Evolutionary conservation across 2,113 vertebrate species (phyloP).

Genomic region (Merops nubicus): DNA sequence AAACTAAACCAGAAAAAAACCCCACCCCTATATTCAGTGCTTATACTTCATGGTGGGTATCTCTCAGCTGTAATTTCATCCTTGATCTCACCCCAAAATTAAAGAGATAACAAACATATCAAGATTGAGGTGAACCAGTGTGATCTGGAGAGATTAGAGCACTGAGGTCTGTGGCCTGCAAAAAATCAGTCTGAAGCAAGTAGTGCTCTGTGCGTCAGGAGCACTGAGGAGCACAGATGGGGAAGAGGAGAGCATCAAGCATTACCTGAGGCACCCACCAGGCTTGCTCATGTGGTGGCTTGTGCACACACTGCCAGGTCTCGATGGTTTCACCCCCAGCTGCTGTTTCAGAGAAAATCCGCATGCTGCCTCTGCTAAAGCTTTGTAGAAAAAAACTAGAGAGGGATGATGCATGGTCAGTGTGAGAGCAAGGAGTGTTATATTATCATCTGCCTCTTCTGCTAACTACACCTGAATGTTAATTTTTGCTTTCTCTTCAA

Average conservation of each 20-base stretch:
- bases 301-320: neutral
- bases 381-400: neutral
- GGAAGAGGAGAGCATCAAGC: neutral
- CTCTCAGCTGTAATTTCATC: neutral
- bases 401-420: neutral
- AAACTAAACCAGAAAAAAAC: neutral
- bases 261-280: neutral
- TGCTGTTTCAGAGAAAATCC: neutral
- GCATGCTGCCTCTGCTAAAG: neutral
- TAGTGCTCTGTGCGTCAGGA: neutral
- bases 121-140: neutral
- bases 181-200: neutral
- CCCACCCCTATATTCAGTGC: neutral
- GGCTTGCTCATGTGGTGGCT: neutral
- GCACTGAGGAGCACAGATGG: neutral
- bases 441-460: neutral
- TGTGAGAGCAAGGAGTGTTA: neutral
- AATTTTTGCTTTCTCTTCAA: slow-evolving; percentile 22
- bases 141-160: neutral
- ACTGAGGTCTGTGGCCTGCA: neutral
- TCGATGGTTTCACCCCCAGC: neutral
- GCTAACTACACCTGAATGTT: neutral
- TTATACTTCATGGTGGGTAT: neutral
- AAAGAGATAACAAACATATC: neutral
- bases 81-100: slow-evolving; percentile 2